Conservation (phyloP, 2,888 invertebrate species). For the Perdita meconis region DNA sequence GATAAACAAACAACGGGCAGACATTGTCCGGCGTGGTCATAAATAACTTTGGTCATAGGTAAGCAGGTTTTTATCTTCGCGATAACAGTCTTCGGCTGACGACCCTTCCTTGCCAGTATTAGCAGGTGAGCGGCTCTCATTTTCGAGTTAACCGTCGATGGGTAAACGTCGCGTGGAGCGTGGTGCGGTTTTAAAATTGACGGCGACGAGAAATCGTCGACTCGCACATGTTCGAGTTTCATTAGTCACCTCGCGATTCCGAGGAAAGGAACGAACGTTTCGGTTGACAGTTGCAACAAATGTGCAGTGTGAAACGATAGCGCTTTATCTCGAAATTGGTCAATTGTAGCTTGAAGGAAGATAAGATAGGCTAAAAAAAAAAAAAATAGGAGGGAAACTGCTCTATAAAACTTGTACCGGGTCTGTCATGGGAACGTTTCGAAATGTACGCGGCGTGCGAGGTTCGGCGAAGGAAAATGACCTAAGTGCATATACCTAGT, state of each 20-base stretch:
- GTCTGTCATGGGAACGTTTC: no score
- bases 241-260: no score
- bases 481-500: conserved; percentile 79
- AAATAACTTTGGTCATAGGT: neutral
- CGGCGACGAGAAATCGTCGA: neutral
- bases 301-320: no score
- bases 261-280: no score
- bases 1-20: neutral
- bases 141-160: neutral
- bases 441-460: neutral
- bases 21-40: neutral
- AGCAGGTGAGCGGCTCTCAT: neutral
- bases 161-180: neutral
- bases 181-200: conserved; percentile 3
- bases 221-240: no score
- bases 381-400: neutral
- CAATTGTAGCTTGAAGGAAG: no score
- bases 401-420: no score
- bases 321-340: no score
- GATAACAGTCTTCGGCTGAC: neutral
- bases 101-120: neutral
- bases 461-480: neutral
- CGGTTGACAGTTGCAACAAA: no score
- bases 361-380: neutral
- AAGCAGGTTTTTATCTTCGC: neutral